Evolutionary conservation across 2,113 vertebrate species (phyloP).

Genomic region (Pimephales promelas): DNA sequence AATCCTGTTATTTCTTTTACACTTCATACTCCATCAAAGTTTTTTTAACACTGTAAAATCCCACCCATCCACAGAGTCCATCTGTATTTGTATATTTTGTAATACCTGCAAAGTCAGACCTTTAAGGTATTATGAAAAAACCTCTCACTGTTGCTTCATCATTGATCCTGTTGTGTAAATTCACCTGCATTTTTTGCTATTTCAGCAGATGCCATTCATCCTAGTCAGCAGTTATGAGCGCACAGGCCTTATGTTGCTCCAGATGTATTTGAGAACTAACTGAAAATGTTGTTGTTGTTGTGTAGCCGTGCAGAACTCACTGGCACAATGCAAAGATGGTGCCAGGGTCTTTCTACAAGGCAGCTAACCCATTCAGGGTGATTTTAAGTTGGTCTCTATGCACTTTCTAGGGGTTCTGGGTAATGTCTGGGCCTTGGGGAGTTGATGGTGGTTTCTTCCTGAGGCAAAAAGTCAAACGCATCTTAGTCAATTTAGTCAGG

Average conservation of each 20-base stretch:
- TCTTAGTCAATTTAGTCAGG: background rate
- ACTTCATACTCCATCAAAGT: background rate
- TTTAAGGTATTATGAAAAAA: background rate
- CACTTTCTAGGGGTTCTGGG: background rate
- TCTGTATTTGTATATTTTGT: background rate
- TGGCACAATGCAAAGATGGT: background rate
- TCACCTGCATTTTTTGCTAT: background rate
- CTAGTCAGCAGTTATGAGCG: background rate
- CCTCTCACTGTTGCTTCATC: background rate
- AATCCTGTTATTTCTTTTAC: slow-evolving; percentile 52
- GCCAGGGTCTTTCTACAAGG: background rate
- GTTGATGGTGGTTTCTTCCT: background rate
- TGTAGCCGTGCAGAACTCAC: background rate
- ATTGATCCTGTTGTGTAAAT: slow-evolving; percentile 25
- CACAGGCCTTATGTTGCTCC: background rate
- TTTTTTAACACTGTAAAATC: slow-evolving; percentile 10
- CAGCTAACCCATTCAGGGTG: background rate
- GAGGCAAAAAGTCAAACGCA: background rate
- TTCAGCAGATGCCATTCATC: slow-evolving; percentile 27
- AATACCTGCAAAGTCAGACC: background rate
- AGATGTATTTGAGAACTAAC: background rate
- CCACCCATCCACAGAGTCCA: background rate
- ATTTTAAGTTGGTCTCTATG: background rate
- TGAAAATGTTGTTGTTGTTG: no score
- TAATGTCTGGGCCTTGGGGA: background rate